A percentile compares a stretch with the other conserved stretches of the same genome.
These are phyloP conservation scores for Dreissena rostriformis DNA, from an alignment of 1,140 invertebrate genomes.

Conservation along the genomic window DNA sequence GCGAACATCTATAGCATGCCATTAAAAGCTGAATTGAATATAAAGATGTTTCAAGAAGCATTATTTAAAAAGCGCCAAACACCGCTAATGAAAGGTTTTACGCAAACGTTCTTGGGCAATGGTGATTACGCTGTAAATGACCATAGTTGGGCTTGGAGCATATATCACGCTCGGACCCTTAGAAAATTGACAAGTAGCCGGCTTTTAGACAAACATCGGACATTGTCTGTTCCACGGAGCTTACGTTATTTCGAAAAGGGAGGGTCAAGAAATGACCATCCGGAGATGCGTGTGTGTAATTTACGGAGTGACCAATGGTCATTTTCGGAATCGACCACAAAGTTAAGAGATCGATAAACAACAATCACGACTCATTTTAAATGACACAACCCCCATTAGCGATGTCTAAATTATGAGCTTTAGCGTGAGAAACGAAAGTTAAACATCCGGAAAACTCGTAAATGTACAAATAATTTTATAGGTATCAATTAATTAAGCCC, in stretches of 20 bases:
- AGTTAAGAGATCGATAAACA: constrained; percentile 43
- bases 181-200: constrained; percentile 3
- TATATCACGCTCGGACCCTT: constrained; percentile 53
- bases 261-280: constrained; percentile 9
- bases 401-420: constrained; percentile 55
- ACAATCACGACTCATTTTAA: constrained; percentile 39
- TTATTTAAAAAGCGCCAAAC: constrained; percentile 33
- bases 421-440: constrained; percentile 50
- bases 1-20: constrained; percentile 14
- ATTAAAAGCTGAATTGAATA: constrained; percentile 57
- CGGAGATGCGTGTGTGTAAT: constrained; percentile 43
- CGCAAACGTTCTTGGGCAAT: constrained; percentile 49
- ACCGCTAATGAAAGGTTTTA: constrained; percentile 55
- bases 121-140: constrained; percentile 55
- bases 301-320: constrained; percentile 50
- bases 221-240: constrained; percentile 43
- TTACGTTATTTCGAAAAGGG: no score
- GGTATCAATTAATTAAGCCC: constrained; percentile 6
- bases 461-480: constrained; percentile 5
- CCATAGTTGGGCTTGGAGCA: constrained; percentile 27
- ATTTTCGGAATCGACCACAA: constrained; percentile 52
- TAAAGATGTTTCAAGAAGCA: constrained; percentile 56
- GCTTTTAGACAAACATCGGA: constrained; percentile 12
- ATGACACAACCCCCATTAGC: constrained; percentile 42
- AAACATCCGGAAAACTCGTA: background rate